Conservation (phyloP, 2,888 invertebrate species). For the Luffia ferchaultella region DNA sequence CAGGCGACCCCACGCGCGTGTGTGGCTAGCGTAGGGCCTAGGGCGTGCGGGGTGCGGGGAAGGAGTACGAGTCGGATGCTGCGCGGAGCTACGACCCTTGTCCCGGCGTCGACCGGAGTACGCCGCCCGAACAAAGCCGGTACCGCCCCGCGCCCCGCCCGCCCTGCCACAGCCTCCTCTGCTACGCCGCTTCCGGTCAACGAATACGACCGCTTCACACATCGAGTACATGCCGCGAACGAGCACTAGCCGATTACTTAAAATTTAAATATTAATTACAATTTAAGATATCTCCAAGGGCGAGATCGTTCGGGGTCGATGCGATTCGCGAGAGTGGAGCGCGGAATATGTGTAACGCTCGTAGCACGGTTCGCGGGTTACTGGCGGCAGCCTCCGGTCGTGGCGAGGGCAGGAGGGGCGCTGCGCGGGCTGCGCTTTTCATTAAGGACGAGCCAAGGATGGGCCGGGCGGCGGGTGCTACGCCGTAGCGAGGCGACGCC, state of each 20-base stretch:
- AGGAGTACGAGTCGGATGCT: slow-evolving; percentile 55
- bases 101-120: slow-evolving; percentile 55
- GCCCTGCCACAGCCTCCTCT: slow-evolving; percentile 9
- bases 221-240: slow-evolving; percentile 37
- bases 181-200: slow-evolving; percentile 29
- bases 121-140: slow-evolving; percentile 38
- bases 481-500: neutral
- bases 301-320: neutral
- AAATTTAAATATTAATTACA: neutral
- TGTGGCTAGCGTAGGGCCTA: neutral
- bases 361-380: slow-evolving; percentile 55
- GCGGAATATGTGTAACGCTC: slow-evolving; percentile 33
- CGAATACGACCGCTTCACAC: slow-evolving; percentile 16
- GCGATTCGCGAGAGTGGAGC: slow-evolving; percentile 3
- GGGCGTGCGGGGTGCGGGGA: slow-evolving; percentile 40
- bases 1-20: slow-evolving; percentile 4
- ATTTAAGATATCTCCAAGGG: neutral
- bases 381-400: slow-evolving; percentile 45
- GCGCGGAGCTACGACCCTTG: slow-evolving; percentile 37
- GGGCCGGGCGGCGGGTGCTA: neutral
- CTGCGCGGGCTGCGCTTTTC: slow-evolving; percentile 47
- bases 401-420: slow-evolving; percentile 32
- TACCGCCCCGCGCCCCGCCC: slow-evolving; percentile 42
- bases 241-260: slow-evolving; percentile 23
- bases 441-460: neutral